Conservation (phyloP, 2,113 vertebrate genomes). For the Sphyrna mokarran region DNA sequence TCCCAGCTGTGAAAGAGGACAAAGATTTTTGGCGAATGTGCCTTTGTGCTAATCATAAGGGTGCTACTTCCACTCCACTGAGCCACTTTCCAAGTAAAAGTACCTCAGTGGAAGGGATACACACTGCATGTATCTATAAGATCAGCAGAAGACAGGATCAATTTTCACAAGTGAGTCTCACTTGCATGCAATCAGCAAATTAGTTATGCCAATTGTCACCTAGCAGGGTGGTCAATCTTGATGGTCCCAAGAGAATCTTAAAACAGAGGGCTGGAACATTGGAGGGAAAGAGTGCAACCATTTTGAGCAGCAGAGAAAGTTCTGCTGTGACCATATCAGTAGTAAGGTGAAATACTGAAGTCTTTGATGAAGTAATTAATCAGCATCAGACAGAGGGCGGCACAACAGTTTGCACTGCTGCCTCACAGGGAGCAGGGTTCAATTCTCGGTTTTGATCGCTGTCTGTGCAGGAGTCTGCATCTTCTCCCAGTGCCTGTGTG, state of each 20-base stretch:
- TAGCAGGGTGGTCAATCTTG: neutral
- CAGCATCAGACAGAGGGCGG: neutral
- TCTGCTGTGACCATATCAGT: neutral
- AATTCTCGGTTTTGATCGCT: too few relatives aligned
- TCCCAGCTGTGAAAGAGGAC: too few relatives aligned
- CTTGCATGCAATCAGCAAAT: neutral
- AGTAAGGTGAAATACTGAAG: neutral
- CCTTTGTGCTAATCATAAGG: neutral
- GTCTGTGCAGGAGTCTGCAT: too few relatives aligned
- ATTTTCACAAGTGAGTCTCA: neutral
- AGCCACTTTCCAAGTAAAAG: neutral
- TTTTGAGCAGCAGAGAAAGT: neutral
- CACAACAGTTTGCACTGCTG: too few relatives aligned
- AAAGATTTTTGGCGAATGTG: neutral
- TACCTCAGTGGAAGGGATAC: neutral
- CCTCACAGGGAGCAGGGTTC: too few relatives aligned
- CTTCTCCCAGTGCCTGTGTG: too few relatives aligned
- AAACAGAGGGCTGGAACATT: neutral
- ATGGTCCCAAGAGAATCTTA: neutral
- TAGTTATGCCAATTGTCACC: neutral
- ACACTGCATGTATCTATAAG: neutral
- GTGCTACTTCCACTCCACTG: neutral
- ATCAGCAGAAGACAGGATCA: neutral
- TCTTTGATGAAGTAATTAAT: neutral
- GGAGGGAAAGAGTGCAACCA: neutral